Base-by-base conservation (phyloP, 2,888 invertebrate genomes). In the Matsumyia berberina region DNA sequence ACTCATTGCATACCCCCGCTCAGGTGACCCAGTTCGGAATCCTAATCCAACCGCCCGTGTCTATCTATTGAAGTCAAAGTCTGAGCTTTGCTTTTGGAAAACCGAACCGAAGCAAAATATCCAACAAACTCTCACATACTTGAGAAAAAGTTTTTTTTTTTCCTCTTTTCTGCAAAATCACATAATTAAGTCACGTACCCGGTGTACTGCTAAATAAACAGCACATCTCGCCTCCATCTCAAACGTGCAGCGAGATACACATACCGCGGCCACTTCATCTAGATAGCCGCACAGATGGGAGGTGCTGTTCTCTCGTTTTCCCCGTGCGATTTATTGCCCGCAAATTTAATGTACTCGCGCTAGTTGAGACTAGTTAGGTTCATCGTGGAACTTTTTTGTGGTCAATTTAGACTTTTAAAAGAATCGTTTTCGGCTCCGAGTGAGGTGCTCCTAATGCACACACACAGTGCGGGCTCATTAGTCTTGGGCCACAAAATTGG, bases 171-270 rank as follows among this genome's bases (percentile, higher is more conserved):
- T 62, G 72, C 83, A 73, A 78, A 83, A 83, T 83, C 78, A 78
- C 57, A 64, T 83, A 83, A 83, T 83, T 78, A 83, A 83, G 83
- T 83, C 83, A 83, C 83, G 83, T 83, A 83, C 24, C 24, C 24
- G 24, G 78, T 57, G 46, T 19, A 60, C 72, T 78, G 83, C 73
- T 55, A 78, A 78, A 60, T 73, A 78, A 78, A 83, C 73, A 78
- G 72, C 83, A 83, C 73, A 83, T 83, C 78, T 78, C 78, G 55
- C 73, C 78, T 62, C 73, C 78, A 67, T 83, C 67, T 78, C 37
- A 78, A 62, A 78, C 78, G 73, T 83, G 83, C 73, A 78, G 62
- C 72, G 62, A 82, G 66, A 70, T 72, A 70, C 69, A 64, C 57
- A 58, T 53, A 49, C 29, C 37, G 33, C 70, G 15, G 15, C 5